These are phyloP conservation scores for Lathronympha strigana DNA, from an alignment of 2,888 invertebrate species.

Conservation along the genomic window DNA sequence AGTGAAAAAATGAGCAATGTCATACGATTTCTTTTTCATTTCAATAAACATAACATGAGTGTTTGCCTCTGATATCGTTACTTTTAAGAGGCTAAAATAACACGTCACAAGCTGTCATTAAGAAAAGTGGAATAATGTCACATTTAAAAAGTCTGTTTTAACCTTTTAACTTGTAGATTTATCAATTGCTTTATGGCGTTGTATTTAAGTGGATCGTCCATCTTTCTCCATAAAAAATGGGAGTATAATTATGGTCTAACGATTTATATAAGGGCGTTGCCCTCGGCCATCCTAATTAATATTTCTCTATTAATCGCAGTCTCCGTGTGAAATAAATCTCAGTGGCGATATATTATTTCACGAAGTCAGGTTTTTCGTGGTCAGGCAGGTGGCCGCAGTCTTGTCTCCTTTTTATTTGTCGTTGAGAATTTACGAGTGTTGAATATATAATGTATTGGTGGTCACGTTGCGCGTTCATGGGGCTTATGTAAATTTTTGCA, in stretches of 20 bases:
- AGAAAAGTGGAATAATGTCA: not conserved
- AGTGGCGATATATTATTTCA: conserved; percentile 61
- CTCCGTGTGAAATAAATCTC: conserved; percentile 69
- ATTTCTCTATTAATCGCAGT: conserved; percentile 65
- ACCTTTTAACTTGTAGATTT: not conserved
- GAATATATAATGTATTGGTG: conserved; percentile 58
- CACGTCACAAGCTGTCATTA: not conserved
- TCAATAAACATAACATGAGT: too few species aligned
- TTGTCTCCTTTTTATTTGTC: conserved; percentile 64
- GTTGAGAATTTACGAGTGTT: conserved; percentile 69
- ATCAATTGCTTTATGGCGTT: not conserved
- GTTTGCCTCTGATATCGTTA: not conserved
- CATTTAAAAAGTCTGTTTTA: not conserved
- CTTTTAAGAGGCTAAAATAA: not conserved
- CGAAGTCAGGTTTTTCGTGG: conserved; percentile 56
- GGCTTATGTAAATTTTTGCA: conserved; percentile 66
- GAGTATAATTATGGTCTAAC: conserved; percentile 45
- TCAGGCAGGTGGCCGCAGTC: conserved; percentile 69
- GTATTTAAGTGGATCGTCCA: conserved; percentile 2
- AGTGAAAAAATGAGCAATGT: too few species aligned
- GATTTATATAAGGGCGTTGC: conserved; percentile 64
- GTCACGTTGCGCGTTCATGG: conserved; percentile 65
- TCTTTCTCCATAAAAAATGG: not conserved
- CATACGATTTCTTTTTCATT: too few species aligned
- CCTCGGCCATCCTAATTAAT: conserved; percentile 70